Conservation (phyloP, 2,888 invertebrate species). For the Ommatoiulus sabulosus region DNA sequence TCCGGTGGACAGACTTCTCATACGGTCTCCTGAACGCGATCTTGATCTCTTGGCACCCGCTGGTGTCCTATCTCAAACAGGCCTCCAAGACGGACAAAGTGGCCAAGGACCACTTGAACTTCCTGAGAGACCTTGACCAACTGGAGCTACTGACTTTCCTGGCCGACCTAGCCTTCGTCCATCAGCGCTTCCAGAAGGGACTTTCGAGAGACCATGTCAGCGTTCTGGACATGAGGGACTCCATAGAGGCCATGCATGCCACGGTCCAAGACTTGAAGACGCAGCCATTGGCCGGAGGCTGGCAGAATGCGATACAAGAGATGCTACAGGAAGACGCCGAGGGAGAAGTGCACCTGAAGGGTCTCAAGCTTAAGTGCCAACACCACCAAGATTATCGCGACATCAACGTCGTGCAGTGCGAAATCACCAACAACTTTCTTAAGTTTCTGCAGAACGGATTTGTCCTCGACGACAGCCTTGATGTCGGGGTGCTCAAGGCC, state of each 20-base stretch:
- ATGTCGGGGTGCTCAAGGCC: not conserved
- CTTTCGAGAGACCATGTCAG: not conserved
- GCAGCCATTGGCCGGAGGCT: not conserved
- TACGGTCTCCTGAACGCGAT: not conserved
- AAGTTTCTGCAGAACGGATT: conserved; percentile 12
- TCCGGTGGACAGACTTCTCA: not conserved
- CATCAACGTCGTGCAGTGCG: conserved; percentile 1
- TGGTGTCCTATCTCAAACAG: not conserved
- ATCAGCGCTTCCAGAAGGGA: conserved; percentile 21
- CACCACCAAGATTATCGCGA: not conserved
- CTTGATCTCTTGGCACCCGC: not conserved
- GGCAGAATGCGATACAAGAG: conserved; percentile 30
- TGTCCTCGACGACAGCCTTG: not conserved
- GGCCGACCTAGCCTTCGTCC: not conserved
- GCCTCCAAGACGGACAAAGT: conserved; percentile 18
- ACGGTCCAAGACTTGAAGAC: not conserved
- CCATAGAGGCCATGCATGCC: not conserved
- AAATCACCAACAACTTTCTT: conserved; percentile 19
- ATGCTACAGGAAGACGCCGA: not conserved
- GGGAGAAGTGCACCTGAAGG: not conserved
- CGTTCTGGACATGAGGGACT: not conserved
- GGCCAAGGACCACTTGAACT: conserved; percentile 29
- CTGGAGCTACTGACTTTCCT: conserved; percentile 12
- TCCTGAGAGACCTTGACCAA: not conserved
- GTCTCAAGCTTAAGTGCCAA: not conserved